These are phyloP conservation scores for Ctena decussata DNA, from an alignment of 2,888 invertebrate species.

Conservation along the genomic window DNA sequence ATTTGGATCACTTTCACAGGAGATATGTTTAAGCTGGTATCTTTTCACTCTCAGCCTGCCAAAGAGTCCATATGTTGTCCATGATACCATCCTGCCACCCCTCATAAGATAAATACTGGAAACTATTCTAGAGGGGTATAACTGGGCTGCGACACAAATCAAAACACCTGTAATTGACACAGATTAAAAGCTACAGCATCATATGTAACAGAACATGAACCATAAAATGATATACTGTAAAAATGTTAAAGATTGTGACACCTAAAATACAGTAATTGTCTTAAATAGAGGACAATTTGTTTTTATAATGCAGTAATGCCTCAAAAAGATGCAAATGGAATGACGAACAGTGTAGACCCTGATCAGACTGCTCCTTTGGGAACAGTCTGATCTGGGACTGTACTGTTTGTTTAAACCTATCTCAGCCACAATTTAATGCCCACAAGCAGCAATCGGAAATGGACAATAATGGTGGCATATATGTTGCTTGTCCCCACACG, in stretches of 20 bases:
- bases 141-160: not conserved
- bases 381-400: too few relatives aligned
- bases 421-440: too few relatives aligned
- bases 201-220: not conserved
- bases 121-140: constrained; percentile 20
- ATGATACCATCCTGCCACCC: constrained; percentile 34
- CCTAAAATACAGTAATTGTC: not conserved
- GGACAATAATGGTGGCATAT: too few relatives aligned
- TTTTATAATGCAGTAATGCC: too few relatives aligned
- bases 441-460: too few relatives aligned
- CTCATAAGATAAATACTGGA: constrained; percentile 40
- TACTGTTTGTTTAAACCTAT: not conserved
- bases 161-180: constrained; percentile 42
- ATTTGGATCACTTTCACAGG: constrained; percentile 25
- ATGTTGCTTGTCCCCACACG: too few relatives aligned
- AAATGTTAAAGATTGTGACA: too few relatives aligned
- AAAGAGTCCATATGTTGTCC: constrained; percentile 43
- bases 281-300: not conserved
- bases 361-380: too few relatives aligned
- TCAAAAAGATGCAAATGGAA: too few relatives aligned
- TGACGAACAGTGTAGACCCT: too few relatives aligned
- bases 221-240: not conserved
- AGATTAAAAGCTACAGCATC: not conserved
- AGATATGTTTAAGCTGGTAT: constrained; percentile 34
- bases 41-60: constrained; percentile 16